Evolutionary conservation across 1,140 invertebrate species (phyloP).

Genomic region (Homalodisca vitripennis): DNA sequence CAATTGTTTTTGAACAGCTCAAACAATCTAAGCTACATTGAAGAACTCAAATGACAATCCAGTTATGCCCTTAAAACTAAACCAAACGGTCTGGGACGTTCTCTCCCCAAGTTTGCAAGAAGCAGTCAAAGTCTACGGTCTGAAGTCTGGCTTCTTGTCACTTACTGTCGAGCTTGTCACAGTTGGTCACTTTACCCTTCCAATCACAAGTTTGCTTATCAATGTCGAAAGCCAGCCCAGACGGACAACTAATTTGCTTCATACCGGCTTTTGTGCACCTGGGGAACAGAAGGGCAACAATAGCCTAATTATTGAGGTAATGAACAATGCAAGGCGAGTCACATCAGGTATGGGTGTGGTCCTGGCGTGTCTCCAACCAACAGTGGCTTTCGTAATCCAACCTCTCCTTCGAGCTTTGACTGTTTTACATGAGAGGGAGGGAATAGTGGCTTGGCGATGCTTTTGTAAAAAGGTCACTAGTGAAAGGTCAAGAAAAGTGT

Average conservation of each 20-base stretch:
- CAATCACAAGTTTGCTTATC: slow-evolving; percentile 97
- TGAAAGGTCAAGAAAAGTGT: too few relatives aligned
- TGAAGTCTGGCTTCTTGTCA: slow-evolving; percentile 48
- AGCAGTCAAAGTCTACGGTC: neutral
- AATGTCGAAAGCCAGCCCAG: slow-evolving; percentile 93
- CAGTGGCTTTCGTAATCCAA: too few relatives aligned
- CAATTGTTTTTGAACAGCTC: too few relatives aligned
- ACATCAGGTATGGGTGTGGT: neutral
- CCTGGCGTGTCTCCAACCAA: neutral
- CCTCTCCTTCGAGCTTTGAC: too few relatives aligned
- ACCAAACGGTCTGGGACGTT: slow-evolving; percentile 7
- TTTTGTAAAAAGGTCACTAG: too few relatives aligned
- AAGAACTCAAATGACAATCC: too few relatives aligned
- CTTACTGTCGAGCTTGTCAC: slow-evolving; percentile 95
- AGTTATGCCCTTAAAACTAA: too few relatives aligned
- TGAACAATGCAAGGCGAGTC: neutral
- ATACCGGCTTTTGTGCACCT: slow-evolving; percentile 91
- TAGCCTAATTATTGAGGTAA: slow-evolving; percentile 2
- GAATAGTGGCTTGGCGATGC: too few relatives aligned
- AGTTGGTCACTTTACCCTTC: slow-evolving; percentile 95
- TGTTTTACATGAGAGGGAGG: too few relatives aligned
- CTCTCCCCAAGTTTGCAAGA: neutral
- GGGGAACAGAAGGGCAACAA: slow-evolving; percentile 42
- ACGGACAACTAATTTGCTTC: slow-evolving; percentile 92
- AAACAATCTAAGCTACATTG: too few relatives aligned